Evolutionary conservation across 1,140 invertebrate species (phyloP).

Genomic region (Bombus turneri): DNA sequence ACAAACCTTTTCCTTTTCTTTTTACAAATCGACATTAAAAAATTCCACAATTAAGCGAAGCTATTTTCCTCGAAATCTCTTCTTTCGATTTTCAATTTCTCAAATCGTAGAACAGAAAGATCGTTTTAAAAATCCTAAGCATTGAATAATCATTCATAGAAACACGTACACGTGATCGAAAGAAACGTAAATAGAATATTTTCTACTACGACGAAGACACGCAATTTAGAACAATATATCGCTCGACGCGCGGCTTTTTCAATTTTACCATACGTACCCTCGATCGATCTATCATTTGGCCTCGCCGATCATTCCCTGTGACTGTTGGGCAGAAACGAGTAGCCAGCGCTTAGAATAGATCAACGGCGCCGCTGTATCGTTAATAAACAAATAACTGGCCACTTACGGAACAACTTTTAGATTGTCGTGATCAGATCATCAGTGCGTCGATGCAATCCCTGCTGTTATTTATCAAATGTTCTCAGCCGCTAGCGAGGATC

Average conservation of each 20-base stretch:
- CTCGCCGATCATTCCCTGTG: slow-evolving; percentile 32
- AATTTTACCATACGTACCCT: slow-evolving; percentile 11
- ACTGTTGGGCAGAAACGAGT: slow-evolving; percentile 11
- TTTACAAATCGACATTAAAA: neutral
- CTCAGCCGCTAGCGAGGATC: neutral
- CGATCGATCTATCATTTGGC: slow-evolving; percentile 44
- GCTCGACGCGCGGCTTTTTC: neutral
- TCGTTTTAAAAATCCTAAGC: neutral
- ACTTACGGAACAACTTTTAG: slow-evolving; percentile 42
- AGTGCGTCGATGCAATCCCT: slow-evolving; percentile 41
- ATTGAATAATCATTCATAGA: neutral
- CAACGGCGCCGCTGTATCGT: slow-evolving; percentile 37
- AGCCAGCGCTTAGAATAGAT: slow-evolving; percentile 45
- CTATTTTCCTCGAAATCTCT: neutral
- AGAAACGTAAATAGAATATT: neutral
- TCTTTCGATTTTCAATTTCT: neutral
- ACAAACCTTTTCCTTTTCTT: neutral
- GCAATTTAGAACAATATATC: slow-evolving; percentile 24
- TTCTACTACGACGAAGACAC: neutral
- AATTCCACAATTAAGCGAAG: neutral
- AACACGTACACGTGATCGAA: neutral
- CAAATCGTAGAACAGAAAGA: too few relatives aligned
- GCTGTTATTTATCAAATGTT: slow-evolving; percentile 38
- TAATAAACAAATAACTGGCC: slow-evolving; percentile 56
- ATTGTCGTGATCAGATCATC: slow-evolving; percentile 40